phyloP scores from a whole-genome alignment of 2,113 vertebrate species.

The Ia io region DNA sequence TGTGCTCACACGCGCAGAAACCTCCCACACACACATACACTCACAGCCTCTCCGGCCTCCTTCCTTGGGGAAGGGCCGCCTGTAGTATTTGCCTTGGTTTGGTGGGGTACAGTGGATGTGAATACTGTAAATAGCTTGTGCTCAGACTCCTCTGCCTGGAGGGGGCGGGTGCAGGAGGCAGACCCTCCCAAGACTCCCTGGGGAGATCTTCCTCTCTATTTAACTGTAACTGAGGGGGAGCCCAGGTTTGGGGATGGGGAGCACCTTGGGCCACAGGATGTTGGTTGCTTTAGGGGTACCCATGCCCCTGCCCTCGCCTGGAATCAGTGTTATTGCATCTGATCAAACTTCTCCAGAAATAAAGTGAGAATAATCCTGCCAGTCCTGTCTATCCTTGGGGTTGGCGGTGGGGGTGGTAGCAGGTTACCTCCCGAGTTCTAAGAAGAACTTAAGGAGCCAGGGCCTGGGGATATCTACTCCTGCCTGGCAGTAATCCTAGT shows the following conservation, averaged over 20 bases:
- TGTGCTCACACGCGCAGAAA: constrained; percentile 74
- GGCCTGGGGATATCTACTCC: not conserved
- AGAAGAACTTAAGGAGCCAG: not conserved
- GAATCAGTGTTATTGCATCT: constrained; percentile 85
- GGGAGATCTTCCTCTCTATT: constrained; percentile 70
- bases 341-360: constrained; percentile 81
- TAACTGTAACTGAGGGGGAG: constrained; percentile 71
- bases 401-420: not conserved
- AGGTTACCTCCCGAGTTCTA: not conserved
- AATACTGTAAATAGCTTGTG: constrained; percentile 94
- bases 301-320: constrained; percentile 64
- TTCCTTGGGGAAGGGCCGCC: constrained; percentile 12
- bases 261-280: constrained; percentile 64
- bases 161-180: constrained; percentile 44
- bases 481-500: not conserved
- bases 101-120: constrained; percentile 92
- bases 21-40: constrained; percentile 74
- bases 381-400: constrained; percentile 34
- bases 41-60: constrained; percentile 71
- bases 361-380: constrained; percentile 80
- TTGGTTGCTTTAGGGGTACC: constrained; percentile 69
- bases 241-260: constrained; percentile 41
- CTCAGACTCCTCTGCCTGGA: constrained; percentile 52
- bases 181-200: constrained; percentile 49
- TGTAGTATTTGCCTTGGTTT: constrained; percentile 94